Evolutionary conservation across 1,140 invertebrate genomes (phyloP), one percentile per base, ranked within the genome.

Genomic region (Carposina sasakii): DNA sequence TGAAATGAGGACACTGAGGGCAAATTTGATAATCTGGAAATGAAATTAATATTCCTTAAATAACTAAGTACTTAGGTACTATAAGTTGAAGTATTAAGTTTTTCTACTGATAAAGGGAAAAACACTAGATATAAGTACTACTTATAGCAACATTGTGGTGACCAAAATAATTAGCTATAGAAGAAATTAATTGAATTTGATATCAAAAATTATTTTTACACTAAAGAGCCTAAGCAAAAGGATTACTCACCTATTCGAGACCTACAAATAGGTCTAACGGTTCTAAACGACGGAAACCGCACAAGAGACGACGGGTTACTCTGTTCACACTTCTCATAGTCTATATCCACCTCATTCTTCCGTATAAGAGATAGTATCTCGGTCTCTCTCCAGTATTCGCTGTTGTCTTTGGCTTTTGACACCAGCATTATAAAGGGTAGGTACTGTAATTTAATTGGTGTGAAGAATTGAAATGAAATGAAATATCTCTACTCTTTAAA

Each of bases 341-440:
- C 73, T 33, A 78, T 70, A 2, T 61, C 60, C 2, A 37, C 41
- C 15, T 67, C 66, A 3, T 67, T 66, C 24, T 65, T 57, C 2
- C 60, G 42, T 0, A 81, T 61, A 4, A 81, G 52, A 4, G 70
- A 65, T 2, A 81, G 40, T 0, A 81, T 72, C 33, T 78, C 73
- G 0, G 75, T 78, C 43, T 76, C 70, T 1, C 75, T 54, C 77
- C 77, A 81, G 42, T 69, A 81, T 19, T 78, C 73, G 34, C 75
- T 78, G 0, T 68, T 77, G 34, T 81, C 77, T 42, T 67, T 63
- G n/a, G 61, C 50, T 9, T 57, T 60, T 5, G 71, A 63, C 34
- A 78, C 65, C n/a, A 81, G 50, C 63, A 65, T 71, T 63, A 71
- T 72, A 51, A 78, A 81, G 5, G 75, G 70, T 0, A 81, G 70